Evolutionary conservation across 2,113 vertebrate species (phyloP), one percentile per base, ranked within the genome.

Genomic region (Pedionomus torquatus): DNA sequence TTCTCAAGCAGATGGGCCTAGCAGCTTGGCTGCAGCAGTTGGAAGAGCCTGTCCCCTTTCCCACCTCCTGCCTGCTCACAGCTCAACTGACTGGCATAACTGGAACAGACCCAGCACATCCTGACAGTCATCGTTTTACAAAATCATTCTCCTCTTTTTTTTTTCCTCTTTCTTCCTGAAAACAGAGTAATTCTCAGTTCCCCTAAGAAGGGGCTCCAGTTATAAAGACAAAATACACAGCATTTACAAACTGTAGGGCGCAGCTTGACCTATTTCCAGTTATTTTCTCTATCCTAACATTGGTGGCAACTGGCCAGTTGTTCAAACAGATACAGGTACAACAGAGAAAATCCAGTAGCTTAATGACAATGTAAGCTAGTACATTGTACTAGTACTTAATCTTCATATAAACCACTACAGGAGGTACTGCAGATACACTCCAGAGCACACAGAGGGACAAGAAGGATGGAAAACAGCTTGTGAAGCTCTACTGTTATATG

Each of bases 81-180:
- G 35, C 51, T 30, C 52, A 52, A 80, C 19, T 83, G 93, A 95
- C 23, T 86, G 89, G 86, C 83, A 20, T 83, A 95, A 95, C 83
- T 95, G 93, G 93, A 95, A 74, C 91, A 70, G 54, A 74, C 83
- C 83, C 93, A 93, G 17, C 86, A n/a, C 92, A 90, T 94, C 81
- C 81, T 83, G 79, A 83, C 54, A 93, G 31, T 60, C 82, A 63
- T 35, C 63, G 24, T 18, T 91, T 83, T 35, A 55, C 90, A 75
- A 92, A 93, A 35, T 74, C 7, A 35, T 74, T 89, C 89, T 86
- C 61, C 28, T 39, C 63, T 93, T 51, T 35, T 60, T 37, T 17
- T 30, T 31, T 26, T 23, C 17, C 10, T 26, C 30, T 37, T 70
- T 41, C 9, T 21, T 37, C 30, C 60, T 41, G 24, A 74, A 88